Evolutionary conservation across 1,140 invertebrate genomes (phyloP).

Genomic region (Scylla paramamosain): DNA sequence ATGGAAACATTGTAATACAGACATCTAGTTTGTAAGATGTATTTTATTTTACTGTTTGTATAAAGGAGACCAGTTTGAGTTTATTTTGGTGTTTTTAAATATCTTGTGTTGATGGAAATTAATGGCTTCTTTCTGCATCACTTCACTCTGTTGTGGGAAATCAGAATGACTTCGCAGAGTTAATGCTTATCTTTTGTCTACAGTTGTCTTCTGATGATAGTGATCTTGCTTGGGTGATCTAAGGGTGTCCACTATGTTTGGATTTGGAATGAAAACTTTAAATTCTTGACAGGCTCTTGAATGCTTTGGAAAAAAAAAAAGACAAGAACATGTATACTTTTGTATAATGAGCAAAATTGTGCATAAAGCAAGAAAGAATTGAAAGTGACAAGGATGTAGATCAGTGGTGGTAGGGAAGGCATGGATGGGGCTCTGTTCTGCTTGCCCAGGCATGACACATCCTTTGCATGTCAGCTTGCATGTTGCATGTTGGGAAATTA

Average conservation of each 20-base stretch:
- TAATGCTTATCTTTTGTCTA: neutral
- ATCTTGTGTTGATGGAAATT: neutral
- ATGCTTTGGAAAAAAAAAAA: neutral
- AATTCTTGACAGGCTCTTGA: neutral
- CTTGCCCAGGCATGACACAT: neutral
- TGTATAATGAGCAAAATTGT: neutral
- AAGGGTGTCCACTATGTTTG: neutral
- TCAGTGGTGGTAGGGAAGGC: neutral
- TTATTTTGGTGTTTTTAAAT: neutral
- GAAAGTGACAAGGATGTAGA: neutral
- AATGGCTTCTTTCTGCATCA: conserved; percentile 14
- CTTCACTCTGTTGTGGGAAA: neutral
- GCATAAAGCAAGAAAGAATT: neutral
- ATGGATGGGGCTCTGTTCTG: neutral
- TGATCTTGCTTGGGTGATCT: conserved; percentile 3
- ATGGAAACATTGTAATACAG: too few species aligned
- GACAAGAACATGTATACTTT: neutral
- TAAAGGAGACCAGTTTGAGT: neutral
- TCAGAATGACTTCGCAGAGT: neutral
- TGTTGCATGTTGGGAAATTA: neutral
- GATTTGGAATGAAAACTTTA: neutral
- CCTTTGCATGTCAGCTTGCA: neutral
- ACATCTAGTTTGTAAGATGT: too few species aligned
- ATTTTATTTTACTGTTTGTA: neutral
- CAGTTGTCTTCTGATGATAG: neutral